Conservation (phyloP, 2,888 invertebrate species). For the Altica lythri region DNA sequence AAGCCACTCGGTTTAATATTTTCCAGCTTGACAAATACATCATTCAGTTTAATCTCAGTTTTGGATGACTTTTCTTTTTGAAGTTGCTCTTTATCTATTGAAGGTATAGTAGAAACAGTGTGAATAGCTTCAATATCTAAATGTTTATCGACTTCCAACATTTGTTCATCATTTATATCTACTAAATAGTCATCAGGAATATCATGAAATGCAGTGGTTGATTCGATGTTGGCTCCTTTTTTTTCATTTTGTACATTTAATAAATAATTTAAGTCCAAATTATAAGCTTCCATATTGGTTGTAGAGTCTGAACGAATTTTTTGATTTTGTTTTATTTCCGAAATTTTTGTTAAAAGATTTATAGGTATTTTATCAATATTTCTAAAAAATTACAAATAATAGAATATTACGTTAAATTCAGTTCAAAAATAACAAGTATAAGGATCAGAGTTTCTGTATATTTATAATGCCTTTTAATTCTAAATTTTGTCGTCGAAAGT, state of each 20-base stretch:
- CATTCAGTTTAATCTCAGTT: slow-evolving; percentile 63
- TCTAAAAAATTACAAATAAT: slow-evolving; percentile 44
- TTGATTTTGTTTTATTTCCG: slow-evolving; percentile 40
- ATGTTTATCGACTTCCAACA: slow-evolving; percentile 33
- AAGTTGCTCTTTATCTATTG: slow-evolving; percentile 25
- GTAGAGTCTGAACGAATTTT: slow-evolving; percentile 16
- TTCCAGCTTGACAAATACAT: slow-evolving; percentile 76
- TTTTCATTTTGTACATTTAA: slow-evolving; percentile 32
- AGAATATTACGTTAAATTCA: too few relatives aligned
- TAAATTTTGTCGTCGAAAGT: too few relatives aligned
- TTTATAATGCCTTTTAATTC: too few relatives aligned
- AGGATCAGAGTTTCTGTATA: too few relatives aligned
- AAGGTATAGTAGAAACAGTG: slow-evolving; percentile 5
- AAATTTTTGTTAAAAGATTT: slow-evolving; percentile 62
- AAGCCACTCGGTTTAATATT: slow-evolving; percentile 75
- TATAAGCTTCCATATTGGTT: slow-evolving; percentile 30
- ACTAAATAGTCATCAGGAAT: slow-evolving; percentile 63
- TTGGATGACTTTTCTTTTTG: slow-evolving; percentile 44
- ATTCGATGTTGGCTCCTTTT: slow-evolving; percentile 22
- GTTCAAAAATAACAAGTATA: too few relatives aligned
- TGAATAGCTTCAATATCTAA: slow-evolving; percentile 12
- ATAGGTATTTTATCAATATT: slow-evolving; percentile 67
- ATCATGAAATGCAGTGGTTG: slow-evolving; percentile 32
- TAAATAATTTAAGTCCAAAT: slow-evolving; percentile 44
- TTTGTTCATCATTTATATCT: slow-evolving; percentile 60